A percentile compares a stretch with the other conserved stretches of the same genome.
These are phyloP conservation scores for Oreamnos americanus DNA, from an alignment of 2,113 vertebrate species.

Conservation along the genomic window DNA sequence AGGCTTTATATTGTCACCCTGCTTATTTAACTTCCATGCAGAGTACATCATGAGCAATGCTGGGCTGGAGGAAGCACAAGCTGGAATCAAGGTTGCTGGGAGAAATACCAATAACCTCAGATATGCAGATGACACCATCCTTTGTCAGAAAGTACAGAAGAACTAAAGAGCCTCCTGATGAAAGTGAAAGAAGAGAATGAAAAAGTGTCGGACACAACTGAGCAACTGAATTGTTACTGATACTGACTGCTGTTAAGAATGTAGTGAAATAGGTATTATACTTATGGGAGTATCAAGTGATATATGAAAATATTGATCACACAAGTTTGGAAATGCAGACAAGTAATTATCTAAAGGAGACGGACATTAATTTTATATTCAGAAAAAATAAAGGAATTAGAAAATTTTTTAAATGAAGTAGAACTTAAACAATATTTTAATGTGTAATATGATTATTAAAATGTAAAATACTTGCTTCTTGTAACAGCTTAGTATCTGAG, in stretches of 20 bases:
- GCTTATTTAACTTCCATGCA: too few species aligned
- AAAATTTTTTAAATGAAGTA: neutral
- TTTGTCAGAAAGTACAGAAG: neutral
- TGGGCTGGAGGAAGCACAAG: neutral
- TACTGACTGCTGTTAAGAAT: neutral
- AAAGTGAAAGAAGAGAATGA: neutral
- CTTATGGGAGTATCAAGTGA: neutral
- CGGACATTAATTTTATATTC: neutral
- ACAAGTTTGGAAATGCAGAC: neutral
- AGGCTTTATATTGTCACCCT: too few species aligned
- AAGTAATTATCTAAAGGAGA: neutral
- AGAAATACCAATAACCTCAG: neutral
- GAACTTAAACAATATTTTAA: constrained; percentile 1
- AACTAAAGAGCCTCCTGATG: neutral
- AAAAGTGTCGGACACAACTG: rapidly evolving
- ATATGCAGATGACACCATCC: neutral
- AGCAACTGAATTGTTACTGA: neutral
- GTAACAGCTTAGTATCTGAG: neutral
- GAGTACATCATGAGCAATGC: neutral
- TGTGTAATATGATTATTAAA: neutral
- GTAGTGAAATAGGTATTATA: neutral
- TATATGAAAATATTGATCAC: neutral
- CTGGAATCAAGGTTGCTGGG: neutral
- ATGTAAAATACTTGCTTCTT: neutral
- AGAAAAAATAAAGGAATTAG: constrained; percentile 13